Percentiles rank a stretch among this genome's conserved stretches.
These are phyloP conservation scores for Erebia epiphron DNA, from an alignment of 2,888 invertebrate genomes.

Conservation along the genomic window DNA sequence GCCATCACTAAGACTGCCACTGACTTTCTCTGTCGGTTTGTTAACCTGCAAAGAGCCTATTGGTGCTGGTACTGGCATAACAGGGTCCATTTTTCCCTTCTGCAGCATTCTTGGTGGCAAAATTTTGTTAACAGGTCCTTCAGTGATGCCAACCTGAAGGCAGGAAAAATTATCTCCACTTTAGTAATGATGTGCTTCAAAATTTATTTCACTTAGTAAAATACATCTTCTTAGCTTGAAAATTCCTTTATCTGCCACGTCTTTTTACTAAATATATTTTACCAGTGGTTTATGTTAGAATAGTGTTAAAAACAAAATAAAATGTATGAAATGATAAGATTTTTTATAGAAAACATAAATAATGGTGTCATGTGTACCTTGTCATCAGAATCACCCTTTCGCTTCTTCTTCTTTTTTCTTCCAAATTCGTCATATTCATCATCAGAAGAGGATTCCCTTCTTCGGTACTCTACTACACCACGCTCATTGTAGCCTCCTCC, in stretches of 20 bases:
- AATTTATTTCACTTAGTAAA: slow-evolving; percentile 64
- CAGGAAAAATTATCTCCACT: slow-evolving; percentile 83
- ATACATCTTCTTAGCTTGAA: slow-evolving; percentile 79
- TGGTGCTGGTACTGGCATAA: slow-evolving; percentile 60
- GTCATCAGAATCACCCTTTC: slow-evolving; percentile 54
- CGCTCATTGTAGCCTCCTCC: slow-evolving; percentile 98
- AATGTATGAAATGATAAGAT: slow-evolving; percentile 12
- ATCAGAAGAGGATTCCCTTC: slow-evolving; percentile 92
- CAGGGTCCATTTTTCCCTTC: slow-evolving; percentile 64
- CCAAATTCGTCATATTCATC: slow-evolving; percentile 98
- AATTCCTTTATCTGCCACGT: slow-evolving; percentile 70
- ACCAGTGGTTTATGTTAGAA: slow-evolving; percentile 30
- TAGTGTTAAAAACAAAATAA: background rate
- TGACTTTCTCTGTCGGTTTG: slow-evolving; percentile 55
- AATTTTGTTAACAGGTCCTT: slow-evolving; percentile 78
- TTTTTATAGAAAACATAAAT: background rate
- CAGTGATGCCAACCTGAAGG: slow-evolving; percentile 83
- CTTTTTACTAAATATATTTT: slow-evolving; percentile 48
- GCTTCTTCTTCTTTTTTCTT: slow-evolving; percentile 85
- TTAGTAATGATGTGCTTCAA: slow-evolving; percentile 80
- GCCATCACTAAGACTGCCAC: slow-evolving; percentile 72
- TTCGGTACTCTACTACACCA: slow-evolving; percentile 97
- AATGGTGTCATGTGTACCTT: slow-evolving; percentile 49
- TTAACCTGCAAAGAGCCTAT: slow-evolving; percentile 51
- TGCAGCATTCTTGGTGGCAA: slow-evolving; percentile 76